phyloP scores from a whole-genome alignment of 2,888 invertebrate genomes.

The Isoperla grammatica region DNA sequence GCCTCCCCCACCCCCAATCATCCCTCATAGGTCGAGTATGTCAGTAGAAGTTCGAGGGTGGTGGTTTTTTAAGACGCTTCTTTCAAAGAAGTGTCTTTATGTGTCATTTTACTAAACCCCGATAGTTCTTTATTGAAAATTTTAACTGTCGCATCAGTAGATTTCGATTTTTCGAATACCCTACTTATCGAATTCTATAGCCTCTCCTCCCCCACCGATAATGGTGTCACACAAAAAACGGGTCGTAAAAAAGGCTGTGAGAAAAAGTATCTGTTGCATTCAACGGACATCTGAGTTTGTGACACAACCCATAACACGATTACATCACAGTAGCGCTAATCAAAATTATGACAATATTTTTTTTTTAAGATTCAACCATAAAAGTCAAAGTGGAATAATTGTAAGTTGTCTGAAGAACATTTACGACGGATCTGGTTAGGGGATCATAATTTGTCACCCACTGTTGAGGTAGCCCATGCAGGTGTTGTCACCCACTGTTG shows the following conservation, averaged over 20 bases:
- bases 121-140: not conserved
- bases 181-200: constrained; percentile 12
- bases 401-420: too few species aligned
- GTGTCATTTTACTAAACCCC: constrained; percentile 9
- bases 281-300: too few species aligned
- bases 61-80: not conserved
- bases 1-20: constrained; percentile 8
- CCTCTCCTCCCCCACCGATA: not conserved
- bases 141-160: constrained; percentile 12
- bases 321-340: too few species aligned
- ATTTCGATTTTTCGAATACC: constrained; percentile 16
- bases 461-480: too few species aligned
- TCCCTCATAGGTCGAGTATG: not conserved
- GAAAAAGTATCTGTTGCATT: not conserved
- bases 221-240: not conserved
- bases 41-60: constrained; percentile 4
- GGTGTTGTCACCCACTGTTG: too few species aligned
- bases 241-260: not conserved
- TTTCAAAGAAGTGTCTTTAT: constrained; percentile 9
- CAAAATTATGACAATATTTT: too few species aligned
- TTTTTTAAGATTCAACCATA: too few species aligned
- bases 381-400: too few species aligned
- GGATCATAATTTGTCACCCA: too few species aligned
- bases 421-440: too few species aligned
- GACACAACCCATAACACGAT: too few species aligned